A percentile compares a stretch with the other conserved stretches of the same genome.
These are phyloP conservation scores for Eudorcas thomsonii DNA, from an alignment of 2,113 vertebrate genomes.

Conservation along the genomic window DNA sequence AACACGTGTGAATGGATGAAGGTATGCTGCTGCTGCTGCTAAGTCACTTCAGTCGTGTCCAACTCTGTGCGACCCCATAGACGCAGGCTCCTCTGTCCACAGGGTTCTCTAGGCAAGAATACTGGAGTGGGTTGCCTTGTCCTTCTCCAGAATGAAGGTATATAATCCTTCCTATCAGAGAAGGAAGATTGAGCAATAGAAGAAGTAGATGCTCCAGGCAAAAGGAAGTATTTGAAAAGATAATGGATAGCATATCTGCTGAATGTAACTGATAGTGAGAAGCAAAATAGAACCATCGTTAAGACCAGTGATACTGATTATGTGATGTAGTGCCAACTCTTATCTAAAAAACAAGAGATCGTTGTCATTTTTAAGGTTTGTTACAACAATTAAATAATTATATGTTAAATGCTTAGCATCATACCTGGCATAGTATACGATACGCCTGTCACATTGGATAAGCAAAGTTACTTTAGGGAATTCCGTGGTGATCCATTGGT, in stretches of 20 bases:
- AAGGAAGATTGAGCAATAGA: not conserved
- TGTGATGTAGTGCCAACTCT: not conserved
- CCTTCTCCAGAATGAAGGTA: too few relatives aligned
- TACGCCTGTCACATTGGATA: not conserved
- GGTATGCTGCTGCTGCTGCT: not conserved
- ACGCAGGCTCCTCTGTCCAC: too few relatives aligned
- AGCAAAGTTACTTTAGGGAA: not conserved
- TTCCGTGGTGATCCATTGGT: not conserved
- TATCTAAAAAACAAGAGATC: not conserved
- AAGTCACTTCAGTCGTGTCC: too few relatives aligned
- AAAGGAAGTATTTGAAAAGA: not conserved
- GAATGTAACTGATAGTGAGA: not conserved
- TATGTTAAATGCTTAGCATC: not conserved
- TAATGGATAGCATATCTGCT: fast-evolving
- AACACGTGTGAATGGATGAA: not conserved
- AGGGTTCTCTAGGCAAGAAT: too few relatives aligned
- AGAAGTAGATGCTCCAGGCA: not conserved
- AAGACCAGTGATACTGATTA: not conserved
- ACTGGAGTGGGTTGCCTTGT: too few relatives aligned
- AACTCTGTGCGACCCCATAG: too few relatives aligned
- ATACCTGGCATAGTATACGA: not conserved
- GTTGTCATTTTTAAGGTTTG: not conserved
- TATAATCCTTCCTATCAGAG: not conserved
- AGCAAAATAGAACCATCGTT: not conserved
- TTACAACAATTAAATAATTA: not conserved